Evolutionary conservation across 2,888 invertebrate species (phyloP).

Genomic region (Eudasyphora cyanicolor): DNA sequence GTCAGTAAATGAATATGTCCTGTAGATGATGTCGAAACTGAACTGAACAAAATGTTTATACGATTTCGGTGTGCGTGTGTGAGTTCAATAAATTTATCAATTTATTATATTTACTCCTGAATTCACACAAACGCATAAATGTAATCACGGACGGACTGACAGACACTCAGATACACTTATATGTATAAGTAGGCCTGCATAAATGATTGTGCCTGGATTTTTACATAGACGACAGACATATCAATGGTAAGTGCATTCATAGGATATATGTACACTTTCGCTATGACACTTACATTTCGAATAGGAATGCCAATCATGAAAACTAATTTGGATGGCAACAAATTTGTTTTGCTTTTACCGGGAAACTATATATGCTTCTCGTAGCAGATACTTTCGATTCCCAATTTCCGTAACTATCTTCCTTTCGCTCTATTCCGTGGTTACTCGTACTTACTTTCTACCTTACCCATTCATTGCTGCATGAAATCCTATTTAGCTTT

Average conservation of each 20-base stretch:
- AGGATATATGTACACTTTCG: not conserved
- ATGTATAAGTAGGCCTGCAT: not conserved
- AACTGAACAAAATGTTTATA: too few species aligned
- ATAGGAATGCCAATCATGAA: not conserved
- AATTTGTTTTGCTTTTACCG: not conserved
- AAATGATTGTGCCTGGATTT: not conserved
- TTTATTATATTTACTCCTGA: slow-evolving; percentile 59
- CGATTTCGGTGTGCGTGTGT: slow-evolving; percentile 21
- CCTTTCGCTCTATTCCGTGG: too few species aligned
- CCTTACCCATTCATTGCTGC: too few species aligned
- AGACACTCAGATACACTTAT: too few species aligned
- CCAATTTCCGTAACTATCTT: too few species aligned
- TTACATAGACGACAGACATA: not conserved
- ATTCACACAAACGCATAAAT: not conserved
- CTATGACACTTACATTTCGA: not conserved
- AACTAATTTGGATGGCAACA: not conserved
- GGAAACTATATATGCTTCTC: too few species aligned
- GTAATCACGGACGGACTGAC: not conserved
- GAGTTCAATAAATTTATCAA: slow-evolving; percentile 62
- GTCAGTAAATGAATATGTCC: too few species aligned
- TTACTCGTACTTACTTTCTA: too few species aligned
- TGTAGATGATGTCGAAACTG: too few species aligned
- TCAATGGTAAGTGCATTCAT: slow-evolving; percentile 6
- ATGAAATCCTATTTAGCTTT: too few species aligned
- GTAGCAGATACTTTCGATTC: too few species aligned